phyloP scores from a whole-genome alignment of 2,888 invertebrate species.

The Ectemnius continuus region DNA sequence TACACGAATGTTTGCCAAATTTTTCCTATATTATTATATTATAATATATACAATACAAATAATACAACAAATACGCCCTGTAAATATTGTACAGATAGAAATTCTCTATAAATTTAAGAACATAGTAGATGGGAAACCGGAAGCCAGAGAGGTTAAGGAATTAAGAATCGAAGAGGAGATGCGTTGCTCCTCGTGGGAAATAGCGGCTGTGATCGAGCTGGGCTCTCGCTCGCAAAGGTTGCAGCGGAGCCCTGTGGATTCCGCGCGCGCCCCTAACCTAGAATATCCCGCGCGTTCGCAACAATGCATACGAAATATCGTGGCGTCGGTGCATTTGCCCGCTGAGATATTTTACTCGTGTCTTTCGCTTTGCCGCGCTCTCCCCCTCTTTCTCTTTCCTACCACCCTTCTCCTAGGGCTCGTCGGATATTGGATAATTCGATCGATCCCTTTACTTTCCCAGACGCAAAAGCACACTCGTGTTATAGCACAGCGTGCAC shows the following conservation, averaged over 20 bases:
- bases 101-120: too few species aligned
- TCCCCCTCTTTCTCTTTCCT: too few species aligned
- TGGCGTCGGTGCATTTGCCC: background rate
- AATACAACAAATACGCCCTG: too few species aligned
- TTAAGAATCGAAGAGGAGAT: constrained; percentile 29
- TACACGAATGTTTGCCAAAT: too few species aligned
- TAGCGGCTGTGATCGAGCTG: constrained; percentile 29
- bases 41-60: too few species aligned
- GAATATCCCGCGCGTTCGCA: constrained; percentile 3
- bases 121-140: too few species aligned
- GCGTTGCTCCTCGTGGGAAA: constrained; percentile 37
- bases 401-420: too few species aligned
- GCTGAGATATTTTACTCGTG: background rate
- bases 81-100: too few species aligned
- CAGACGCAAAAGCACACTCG: too few species aligned
- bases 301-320: constrained; percentile 21
- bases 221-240: background rate
- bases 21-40: too few species aligned
- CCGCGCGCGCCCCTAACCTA: background rate
- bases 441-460: background rate
- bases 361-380: background rate
- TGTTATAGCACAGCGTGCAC: too few species aligned
- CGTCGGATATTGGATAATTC: background rate
- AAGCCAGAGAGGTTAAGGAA: constrained; percentile 28
- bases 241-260: constrained; percentile 12